A percentile compares a stretch with the other conserved stretches of the same genome.
phyloP scores from a whole-genome alignment of 2,888 invertebrate species.

The Synanthedon myopaeformis region DNA sequence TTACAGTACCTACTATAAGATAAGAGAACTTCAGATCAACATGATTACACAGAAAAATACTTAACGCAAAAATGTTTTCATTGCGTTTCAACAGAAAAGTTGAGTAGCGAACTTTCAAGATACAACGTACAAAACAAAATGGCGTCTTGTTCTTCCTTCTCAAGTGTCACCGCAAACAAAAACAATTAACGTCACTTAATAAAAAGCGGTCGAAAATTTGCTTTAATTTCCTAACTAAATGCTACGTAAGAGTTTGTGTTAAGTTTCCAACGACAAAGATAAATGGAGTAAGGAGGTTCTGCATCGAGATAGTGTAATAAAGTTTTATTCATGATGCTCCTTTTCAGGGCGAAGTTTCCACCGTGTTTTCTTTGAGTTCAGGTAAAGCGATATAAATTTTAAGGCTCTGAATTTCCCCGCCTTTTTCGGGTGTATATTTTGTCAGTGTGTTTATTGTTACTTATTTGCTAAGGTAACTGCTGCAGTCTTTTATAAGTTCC shows the following conservation, averaged over 20 bases:
- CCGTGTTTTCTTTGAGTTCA: slow-evolving; percentile 24
- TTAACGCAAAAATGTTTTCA: no score
- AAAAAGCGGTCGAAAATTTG: slow-evolving; percentile 26
- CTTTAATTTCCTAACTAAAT: slow-evolving; percentile 43
- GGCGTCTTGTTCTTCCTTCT: background rate
- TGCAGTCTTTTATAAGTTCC: background rate
- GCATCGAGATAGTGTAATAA: slow-evolving; percentile 47
- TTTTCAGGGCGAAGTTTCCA: slow-evolving; percentile 7
- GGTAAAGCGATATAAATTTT: slow-evolving; percentile 33
- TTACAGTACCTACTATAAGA: no score
- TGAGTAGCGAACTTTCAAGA: no score
- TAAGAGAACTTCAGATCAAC: no score
- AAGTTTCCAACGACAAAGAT: slow-evolving; percentile 41
- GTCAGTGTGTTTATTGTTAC: background rate
- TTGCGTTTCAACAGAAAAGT: no score
- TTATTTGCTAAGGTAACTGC: background rate
- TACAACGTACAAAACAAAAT: no score
- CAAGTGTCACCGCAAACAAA: slow-evolving; percentile 9
- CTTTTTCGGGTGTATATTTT: background rate
- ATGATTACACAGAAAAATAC: no score
- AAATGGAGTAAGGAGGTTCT: slow-evolving; percentile 35
- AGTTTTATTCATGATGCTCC: slow-evolving; percentile 33
- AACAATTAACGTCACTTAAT: slow-evolving; percentile 16
- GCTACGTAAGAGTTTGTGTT: slow-evolving; percentile 20
- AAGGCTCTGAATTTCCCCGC: slow-evolving; percentile 9